Base-by-base conservation (phyloP, 2,113 vertebrate species). In the Verasper variegatus region DNA sequence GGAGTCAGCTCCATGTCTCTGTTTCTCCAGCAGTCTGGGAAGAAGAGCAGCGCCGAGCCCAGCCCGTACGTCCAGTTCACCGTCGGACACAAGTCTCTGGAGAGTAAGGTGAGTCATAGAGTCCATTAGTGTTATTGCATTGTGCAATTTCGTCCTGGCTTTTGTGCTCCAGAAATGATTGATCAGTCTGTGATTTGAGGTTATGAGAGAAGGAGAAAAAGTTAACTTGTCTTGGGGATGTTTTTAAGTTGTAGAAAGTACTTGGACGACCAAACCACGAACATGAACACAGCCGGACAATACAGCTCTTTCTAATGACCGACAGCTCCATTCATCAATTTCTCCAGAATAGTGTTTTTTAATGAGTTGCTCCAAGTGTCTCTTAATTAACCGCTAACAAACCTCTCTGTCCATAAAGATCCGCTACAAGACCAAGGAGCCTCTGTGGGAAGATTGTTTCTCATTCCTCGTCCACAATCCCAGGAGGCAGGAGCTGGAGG, bases 391-490 rank as follows among this genome's bases (percentile, higher is more conserved):
- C 17, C 54, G 17, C 17, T 61, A 51, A 70, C 26, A 40, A 78
- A 60, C 45, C 45, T 81, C 31, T 81, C 65, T 70, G 20, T 23
- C 65, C 24, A 13, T 74, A 72, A 73, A 99, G 98, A 95, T 99
- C 86, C 96, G 97, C 3, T 97, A 96, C 83, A 99, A 97, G 93
- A 98, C 97, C 67, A 96, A 96, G 27, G 97, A 99, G 78, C 98
- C 98, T 0, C 94, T 99, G 10, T 99, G 98, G 98, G 98, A 99
- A 69, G 97, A 99, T 55, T 94, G 95, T 17, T 98, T 98, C 72
- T 96, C 95, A 35, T 99, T 99, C 91, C 96, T 97, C 45, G 91
- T 99, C 59, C 97, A 98, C 90, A 97, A 99, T 84, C 98, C 98
- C 35, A 96, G 85, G 86, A 94, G 94, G 77, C 97, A 99, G 91